These are phyloP conservation scores for Xylota sylvarum DNA, from an alignment of 2,888 invertebrate species.

Conservation along the genomic window DNA sequence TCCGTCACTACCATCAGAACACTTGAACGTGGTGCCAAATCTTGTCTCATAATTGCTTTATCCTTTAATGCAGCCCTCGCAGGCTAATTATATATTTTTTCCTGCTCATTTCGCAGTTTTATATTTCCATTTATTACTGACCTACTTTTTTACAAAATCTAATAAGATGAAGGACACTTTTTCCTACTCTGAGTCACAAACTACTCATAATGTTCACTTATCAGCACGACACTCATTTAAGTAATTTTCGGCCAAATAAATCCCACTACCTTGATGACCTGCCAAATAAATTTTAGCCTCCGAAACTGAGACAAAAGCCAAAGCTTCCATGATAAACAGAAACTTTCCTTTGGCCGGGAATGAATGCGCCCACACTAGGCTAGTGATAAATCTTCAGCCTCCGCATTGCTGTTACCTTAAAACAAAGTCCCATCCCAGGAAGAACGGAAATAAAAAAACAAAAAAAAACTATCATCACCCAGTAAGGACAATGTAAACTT, in stretches of 20 bases:
- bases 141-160: too few species aligned
- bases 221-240: conserved; percentile 4
- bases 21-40: too few species aligned
- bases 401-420: conserved; percentile 61
- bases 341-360: conserved; percentile 7
- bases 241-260: neutral
- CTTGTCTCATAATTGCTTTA: too few species aligned
- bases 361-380: conserved; percentile 11
- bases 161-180: too few species aligned
- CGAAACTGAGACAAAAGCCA: conserved; percentile 38
- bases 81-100: too few species aligned
- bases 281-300: conserved; percentile 56
- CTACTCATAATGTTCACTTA: conserved; percentile 1
- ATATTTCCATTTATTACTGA: too few species aligned
- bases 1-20: too few species aligned
- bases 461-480: conserved; percentile 17
- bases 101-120: too few species aligned
- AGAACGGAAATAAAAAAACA: neutral
- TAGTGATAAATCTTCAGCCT: conserved; percentile 47
- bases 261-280: conserved; percentile 39
- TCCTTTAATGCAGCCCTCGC: too few species aligned
- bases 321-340: conserved; percentile 35
- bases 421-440: conserved; percentile 12
- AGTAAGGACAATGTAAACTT: conserved; percentile 43
- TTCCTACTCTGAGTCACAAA: too few species aligned